These are phyloP conservation scores for Platyscapa corneri DNA, from an alignment of 1,140 invertebrate genomes.

Conservation along the genomic window DNA sequence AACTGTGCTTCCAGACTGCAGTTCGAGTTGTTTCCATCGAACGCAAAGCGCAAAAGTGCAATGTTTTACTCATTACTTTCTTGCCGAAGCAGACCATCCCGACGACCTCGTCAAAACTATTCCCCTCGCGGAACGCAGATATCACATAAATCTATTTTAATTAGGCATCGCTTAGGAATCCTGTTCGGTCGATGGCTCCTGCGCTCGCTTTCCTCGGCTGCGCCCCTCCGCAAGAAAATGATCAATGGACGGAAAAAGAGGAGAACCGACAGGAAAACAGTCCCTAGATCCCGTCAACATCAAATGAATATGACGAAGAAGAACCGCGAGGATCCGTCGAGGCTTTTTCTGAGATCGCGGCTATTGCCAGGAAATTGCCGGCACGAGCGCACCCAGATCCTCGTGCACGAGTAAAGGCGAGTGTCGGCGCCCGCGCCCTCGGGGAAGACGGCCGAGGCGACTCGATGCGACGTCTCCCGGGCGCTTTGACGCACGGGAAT, in stretches of 20 bases:
- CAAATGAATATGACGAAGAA: slow-evolving; percentile 40
- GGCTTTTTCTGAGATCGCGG: neutral
- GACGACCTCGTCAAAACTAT: slow-evolving; percentile 32
- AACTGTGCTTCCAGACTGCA: neutral
- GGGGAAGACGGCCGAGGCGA: no score
- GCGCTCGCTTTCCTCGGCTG: neutral
- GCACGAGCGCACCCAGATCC: slow-evolving; percentile 32
- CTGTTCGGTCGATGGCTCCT: slow-evolving; percentile 34
- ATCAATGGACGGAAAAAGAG: neutral
- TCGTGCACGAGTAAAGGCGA: no score
- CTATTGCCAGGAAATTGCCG: slow-evolving; percentile 40
- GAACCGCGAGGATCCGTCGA: neutral
- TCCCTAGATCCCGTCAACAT: neutral
- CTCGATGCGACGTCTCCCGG: neutral
- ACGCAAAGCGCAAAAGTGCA: neutral
- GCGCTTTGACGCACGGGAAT: neutral
- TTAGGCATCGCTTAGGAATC: slow-evolving; percentile 18
- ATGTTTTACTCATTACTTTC: neutral
- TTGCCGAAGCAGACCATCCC: neutral
- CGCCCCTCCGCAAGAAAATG: neutral
- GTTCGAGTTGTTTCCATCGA: neutral
- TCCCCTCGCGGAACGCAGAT: neutral
- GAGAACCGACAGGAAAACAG: neutral
- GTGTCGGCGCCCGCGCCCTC: neutral
- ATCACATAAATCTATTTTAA: slow-evolving; percentile 34